phyloP scores from a whole-genome alignment of 2,797 vertebrate genomes.

The Scolopax bukidnonensis region DNA sequence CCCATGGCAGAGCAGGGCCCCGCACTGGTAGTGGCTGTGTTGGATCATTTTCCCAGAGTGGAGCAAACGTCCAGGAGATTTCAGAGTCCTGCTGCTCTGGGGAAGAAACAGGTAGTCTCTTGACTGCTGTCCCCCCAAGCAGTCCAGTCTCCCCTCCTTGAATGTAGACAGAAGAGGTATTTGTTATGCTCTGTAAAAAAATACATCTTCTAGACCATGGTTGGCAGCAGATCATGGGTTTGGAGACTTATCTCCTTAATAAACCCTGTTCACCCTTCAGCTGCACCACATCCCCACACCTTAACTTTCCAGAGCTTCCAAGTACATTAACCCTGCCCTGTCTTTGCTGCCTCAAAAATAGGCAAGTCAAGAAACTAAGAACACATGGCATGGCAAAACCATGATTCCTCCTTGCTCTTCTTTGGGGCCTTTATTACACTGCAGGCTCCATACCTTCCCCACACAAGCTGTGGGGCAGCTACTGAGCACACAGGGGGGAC shows the following conservation, averaged over 20 bases:
- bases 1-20: background rate
- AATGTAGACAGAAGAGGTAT: background rate
- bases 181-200: background rate
- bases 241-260: background rate
- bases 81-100: background rate
- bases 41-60: background rate
- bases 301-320: conserved; percentile 6
- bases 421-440: background rate
- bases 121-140: background rate
- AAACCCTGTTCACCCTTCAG: background rate
- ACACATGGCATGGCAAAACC: background rate
- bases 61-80: background rate
- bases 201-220: background rate
- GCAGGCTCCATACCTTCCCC: background rate
- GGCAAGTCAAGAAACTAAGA: background rate
- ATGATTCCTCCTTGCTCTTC: background rate
- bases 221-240: background rate
- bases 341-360: background rate
- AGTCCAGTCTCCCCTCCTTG: background rate
- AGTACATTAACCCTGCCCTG: background rate
- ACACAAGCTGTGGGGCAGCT: background rate
- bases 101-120: background rate
- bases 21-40: rapidly evolving
- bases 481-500: background rate
- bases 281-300: background rate